Base-by-base conservation (phyloP, 37 sponge, comb jelly and placozoan genomes). In the Aphrocallistes beatrix region DNA sequence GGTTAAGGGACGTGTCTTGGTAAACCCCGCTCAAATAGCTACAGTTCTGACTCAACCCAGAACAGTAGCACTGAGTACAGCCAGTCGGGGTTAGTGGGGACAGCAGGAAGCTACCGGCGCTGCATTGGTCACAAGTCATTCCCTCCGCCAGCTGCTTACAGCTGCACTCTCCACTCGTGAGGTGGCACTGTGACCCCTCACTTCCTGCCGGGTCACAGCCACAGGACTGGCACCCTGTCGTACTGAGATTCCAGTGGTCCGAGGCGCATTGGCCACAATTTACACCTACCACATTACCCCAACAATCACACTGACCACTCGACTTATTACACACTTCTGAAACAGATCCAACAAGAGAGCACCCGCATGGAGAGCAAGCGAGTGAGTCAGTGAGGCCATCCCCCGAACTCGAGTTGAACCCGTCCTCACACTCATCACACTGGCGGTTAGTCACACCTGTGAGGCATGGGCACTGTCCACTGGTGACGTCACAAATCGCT, bases 41-140 rank as follows among this genome's bases (percentile, higher is more conserved):
- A 38, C 94, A 93, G 34, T 69, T 32, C 38, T 23, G 32, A 10
- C 51, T 83, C 16, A 83, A 84, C 37, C 91, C 91, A 30, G 91
- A 88, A 32, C 94, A 93, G 87, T 85, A 91, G 81, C 94, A 93
- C 42, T 86, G 90, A 51, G 89, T 88, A 48, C 94, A 93, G 0
- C 94, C 94, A 50, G 48, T 25, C 16, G 91, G 91, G 37, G 91
- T 93, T 30, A 75, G 83, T 0, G 82, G 0, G 25, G 86, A 83
- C 23, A 91, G 88, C 40, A 90, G 90, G 87, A 90, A 92, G 28
- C 87, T 87, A 0, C 90, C 90, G 36, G 30, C 38, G 6, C 23
- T 23, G 51, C 93, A 92, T 49, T 30, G 23, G 0, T 69, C 50
- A 69, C 93, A 92, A 32, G 84, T 83, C 83, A 81, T 51, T 25